A percentile compares a stretch with the other conserved stretches of the same genome.
Evolutionary conservation across 2,888 invertebrate genomes (phyloP).

Genomic region (Agrilus cyanescens): DNA sequence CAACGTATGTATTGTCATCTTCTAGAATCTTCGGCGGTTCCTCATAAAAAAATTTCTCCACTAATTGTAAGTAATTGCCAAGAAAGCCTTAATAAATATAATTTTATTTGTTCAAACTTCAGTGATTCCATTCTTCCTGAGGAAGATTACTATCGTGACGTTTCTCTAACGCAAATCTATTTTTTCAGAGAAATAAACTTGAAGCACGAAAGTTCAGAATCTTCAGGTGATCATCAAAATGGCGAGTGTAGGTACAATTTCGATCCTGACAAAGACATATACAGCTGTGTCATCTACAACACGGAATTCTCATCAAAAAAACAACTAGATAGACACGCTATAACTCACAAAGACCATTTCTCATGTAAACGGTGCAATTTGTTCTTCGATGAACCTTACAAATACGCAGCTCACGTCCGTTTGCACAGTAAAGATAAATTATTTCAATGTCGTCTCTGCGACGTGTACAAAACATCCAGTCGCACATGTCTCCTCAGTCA

Average conservation of each 20-base stretch:
- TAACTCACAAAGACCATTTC: slow-evolving; percentile 30
- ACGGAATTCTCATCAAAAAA: slow-evolving; percentile 20
- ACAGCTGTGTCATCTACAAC: slow-evolving; percentile 23
- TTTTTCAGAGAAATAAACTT: too few relatives aligned
- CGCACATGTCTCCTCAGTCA: slow-evolving; percentile 24
- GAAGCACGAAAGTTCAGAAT: too few relatives aligned
- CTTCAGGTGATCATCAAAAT: too few relatives aligned
- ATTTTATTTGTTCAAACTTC: too few relatives aligned
- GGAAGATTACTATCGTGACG: too few relatives aligned
- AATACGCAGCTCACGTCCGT: slow-evolving; percentile 25
- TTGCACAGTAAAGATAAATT: slow-evolving; percentile 21
- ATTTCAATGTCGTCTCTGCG: slow-evolving; percentile 7
- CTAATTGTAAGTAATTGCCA: too few relatives aligned
- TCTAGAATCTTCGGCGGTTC: too few relatives aligned
- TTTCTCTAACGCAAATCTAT: too few relatives aligned
- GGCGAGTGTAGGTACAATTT: slow-evolving; percentile 14
- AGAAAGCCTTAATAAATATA: too few relatives aligned
- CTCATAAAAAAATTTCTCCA: too few relatives aligned
- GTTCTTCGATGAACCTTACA: slow-evolving; percentile 26
- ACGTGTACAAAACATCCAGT: slow-evolving; percentile 19
- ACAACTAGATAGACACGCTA: slow-evolving; percentile 22
- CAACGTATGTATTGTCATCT: too few relatives aligned
- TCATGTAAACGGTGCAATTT: slow-evolving; percentile 29
- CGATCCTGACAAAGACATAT: slow-evolving; percentile 20
- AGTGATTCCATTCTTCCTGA: too few relatives aligned